Conservation (phyloP, 2,797 vertebrate species). For the Notolabrus celidotus region DNA sequence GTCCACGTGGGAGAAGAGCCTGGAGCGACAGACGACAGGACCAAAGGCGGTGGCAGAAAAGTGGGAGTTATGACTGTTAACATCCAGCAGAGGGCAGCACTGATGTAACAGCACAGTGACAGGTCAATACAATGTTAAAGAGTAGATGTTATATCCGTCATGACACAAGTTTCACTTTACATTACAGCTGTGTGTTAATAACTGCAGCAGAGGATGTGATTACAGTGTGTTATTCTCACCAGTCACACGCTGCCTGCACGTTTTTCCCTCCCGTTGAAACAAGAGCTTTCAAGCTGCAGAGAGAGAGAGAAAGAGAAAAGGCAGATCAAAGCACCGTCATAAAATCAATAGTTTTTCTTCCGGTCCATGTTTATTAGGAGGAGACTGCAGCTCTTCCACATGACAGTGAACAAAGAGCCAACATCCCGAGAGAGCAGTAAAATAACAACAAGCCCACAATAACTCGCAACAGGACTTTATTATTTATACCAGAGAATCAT, state of each 20-base stretch:
- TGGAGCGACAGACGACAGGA: conserved; percentile 56
- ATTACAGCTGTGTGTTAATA: conserved; percentile 21
- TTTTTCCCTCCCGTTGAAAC: conserved; percentile 97
- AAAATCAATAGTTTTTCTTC: conserved; percentile 81
- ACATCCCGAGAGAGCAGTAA: conserved; percentile 42
- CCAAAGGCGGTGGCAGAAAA: neutral
- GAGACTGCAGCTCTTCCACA: conserved; percentile 43
- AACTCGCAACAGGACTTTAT: conserved; percentile 38
- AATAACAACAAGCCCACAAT: conserved; percentile 19
- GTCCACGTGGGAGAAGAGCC: conserved; percentile 97
- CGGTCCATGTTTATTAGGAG: conserved; percentile 68
- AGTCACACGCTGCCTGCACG: conserved; percentile 98
- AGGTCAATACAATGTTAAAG: neutral
- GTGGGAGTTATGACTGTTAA: neutral
- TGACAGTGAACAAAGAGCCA: conserved; percentile 53
- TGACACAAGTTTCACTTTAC: conserved; percentile 18
- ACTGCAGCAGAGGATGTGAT: neutral
- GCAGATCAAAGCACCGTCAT: conserved; percentile 73
- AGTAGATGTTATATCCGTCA: conserved; percentile 14
- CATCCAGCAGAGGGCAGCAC: conserved; percentile 76
- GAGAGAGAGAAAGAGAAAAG: conserved; percentile 47
- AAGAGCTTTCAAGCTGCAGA: conserved; percentile 93
- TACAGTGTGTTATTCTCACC: conserved; percentile 85
- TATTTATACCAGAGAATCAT: conserved; percentile 30
- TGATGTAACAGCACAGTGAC: conserved; percentile 6